phyloP scores from a whole-genome alignment of 2,113 vertebrate species.

The Gymnobelideus leadbeateri region DNA sequence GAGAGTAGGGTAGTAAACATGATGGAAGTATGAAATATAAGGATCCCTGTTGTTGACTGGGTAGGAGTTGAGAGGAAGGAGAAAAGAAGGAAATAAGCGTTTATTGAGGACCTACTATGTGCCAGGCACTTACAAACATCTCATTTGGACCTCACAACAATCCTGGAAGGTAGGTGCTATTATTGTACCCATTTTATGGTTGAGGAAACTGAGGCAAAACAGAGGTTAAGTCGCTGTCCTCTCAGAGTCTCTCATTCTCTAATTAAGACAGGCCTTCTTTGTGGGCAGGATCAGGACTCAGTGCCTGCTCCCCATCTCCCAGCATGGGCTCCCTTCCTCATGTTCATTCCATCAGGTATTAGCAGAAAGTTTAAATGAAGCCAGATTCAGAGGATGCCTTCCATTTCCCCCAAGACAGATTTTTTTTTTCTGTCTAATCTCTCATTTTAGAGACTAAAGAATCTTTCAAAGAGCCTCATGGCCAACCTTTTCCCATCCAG shows the following conservation, averaged over 20 bases:
- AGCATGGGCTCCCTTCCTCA: background rate
- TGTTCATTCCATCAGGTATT: background rate
- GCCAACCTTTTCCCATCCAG: background rate
- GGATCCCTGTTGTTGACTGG: background rate
- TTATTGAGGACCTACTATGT: fast-evolving
- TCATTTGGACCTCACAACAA: background rate
- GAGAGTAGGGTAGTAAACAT: background rate
- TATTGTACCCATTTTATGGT: background rate
- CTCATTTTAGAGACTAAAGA: background rate
- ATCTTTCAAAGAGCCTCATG: background rate
- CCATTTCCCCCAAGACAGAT: no score
- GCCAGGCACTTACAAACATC: no score
- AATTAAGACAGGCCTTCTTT: background rate
- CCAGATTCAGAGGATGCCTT: background rate
- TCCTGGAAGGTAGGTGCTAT: background rate
- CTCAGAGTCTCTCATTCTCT: background rate
- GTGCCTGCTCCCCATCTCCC: no score
- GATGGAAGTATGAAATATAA: background rate
- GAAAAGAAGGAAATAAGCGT: no score
- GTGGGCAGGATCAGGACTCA: background rate
- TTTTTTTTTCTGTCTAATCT: no score
- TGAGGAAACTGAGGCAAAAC: slow-evolving; percentile 14
- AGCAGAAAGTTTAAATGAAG: background rate
- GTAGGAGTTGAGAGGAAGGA: background rate
- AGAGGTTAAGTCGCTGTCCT: background rate